Base-by-base conservation (phyloP, 1,140 invertebrate genomes). In the Rhagoletis zephyria region DNA sequence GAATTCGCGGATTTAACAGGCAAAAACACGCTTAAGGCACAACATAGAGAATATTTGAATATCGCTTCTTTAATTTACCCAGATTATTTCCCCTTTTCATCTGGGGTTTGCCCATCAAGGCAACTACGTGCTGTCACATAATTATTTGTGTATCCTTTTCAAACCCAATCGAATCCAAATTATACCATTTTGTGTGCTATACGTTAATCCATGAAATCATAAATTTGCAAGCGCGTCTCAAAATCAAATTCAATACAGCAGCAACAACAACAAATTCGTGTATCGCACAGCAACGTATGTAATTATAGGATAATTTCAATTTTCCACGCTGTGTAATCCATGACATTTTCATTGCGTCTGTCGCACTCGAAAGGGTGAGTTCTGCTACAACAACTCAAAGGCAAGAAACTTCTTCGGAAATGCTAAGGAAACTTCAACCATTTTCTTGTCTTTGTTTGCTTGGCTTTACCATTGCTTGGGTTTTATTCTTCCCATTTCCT, bases 251-350 rank as follows among this genome's bases (percentile, higher is more conserved):
- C 67, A 74, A 74, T 74, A 74, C 14, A 10, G 3, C 67, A 40
- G 12, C 12, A 16, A n/a, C 61, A 63, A 4, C 10, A 12, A 63
- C 16, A 14, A 16, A 63, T n/a, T 63, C 59, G 59, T 60, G 12
- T 60, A 12, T 74, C 42, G 67, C 67, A 48, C 40, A 30, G 67
- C 14, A 70, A 3, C 16, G 67, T 74, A 74, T 42, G 67, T 74
- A 74, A 74, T 74, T 74, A 74, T 42, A 74, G 67, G 42, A 74
- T 74, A 74, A 74, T 74, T 74, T 74, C 67, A 74, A 74, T 74
- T 74, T 74, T 74, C 67, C 67, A 48, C 67, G 67, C 67, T 74
- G n/a, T 74, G 67, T 74, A 74, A 74, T 74, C 67, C 16, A 16
- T 14, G 14, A 48, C 45, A 48, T 74, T 16, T n/a, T 16, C 67